Conservation (phyloP, 1,140 invertebrate genomes). For the Drosophila sturtevanti region DNA sequence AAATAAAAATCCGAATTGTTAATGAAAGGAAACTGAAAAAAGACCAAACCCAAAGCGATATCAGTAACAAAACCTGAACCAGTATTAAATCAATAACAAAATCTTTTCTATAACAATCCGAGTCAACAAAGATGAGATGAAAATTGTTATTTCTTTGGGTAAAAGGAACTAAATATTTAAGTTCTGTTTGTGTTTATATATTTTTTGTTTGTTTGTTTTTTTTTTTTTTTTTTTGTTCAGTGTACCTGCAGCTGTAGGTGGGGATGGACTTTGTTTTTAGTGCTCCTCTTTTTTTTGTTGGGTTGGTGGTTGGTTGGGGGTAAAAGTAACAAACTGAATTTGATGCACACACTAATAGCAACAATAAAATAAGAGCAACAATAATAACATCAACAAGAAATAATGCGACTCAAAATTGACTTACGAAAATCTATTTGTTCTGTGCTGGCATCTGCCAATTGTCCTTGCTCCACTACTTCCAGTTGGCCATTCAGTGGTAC, state of each 20-base stretch:
- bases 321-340: conserved; percentile 63
- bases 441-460: conserved; percentile 63
- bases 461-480: conserved; percentile 60
- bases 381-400: conserved; percentile 32
- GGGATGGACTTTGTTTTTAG: not conserved
- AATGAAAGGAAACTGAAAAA: no score
- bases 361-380: conserved; percentile 12
- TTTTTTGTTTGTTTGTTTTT: not conserved
- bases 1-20: no score
- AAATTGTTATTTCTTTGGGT: not conserved
- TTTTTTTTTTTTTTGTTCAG: not conserved
- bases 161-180: no score
- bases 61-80: no score
- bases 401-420: conserved; percentile 56
- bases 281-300: not conserved
- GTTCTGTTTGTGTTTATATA: not conserved
- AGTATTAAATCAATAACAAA: no score
- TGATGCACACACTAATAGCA: conserved; percentile 55
- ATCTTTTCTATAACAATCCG: no score
- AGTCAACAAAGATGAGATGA: not conserved
- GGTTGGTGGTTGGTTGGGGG: not conserved
- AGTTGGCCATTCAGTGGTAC: conserved; percentile 6
- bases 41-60: no score
- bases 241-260: not conserved
- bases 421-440: conserved; percentile 82